Evolutionary conservation across 2,888 invertebrate genomes (phyloP).

Genomic region (Alsophila aescularia): DNA sequence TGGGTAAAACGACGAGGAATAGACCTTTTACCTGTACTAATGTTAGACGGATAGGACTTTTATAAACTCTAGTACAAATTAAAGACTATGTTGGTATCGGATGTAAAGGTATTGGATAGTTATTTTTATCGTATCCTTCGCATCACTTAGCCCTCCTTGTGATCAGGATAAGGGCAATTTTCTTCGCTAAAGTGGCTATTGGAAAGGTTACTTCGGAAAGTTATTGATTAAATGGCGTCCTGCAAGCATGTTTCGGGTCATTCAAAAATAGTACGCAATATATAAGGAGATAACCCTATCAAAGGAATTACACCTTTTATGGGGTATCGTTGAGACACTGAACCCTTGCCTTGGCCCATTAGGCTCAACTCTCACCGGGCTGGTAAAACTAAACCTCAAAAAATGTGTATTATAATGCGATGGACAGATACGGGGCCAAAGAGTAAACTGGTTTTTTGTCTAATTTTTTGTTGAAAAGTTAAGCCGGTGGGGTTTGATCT

Average conservation of each 20-base stretch:
- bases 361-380: background rate
- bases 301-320: slow-evolving; percentile 4
- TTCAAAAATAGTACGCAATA: slow-evolving; percentile 9
- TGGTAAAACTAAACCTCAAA: background rate
- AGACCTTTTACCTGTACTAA: too few relatives aligned
- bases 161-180: background rate
- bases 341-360: background rate
- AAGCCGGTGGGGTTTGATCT: background rate
- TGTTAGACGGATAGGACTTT: too few relatives aligned
- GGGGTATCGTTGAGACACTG: background rate
- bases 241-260: slow-evolving; percentile 6
- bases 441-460: too few relatives aligned
- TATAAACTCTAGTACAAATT: too few relatives aligned
- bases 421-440: too few relatives aligned
- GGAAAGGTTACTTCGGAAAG: slow-evolving; percentile 10
- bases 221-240: slow-evolving; percentile 16
- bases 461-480: too few relatives aligned
- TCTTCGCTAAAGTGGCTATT: slow-evolving; percentile 1
- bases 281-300: slow-evolving; percentile 3
- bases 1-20: too few relatives aligned
- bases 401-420: background rate
- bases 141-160: background rate
- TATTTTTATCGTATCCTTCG: too few relatives aligned
- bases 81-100: too few relatives aligned
- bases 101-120: too few relatives aligned